phyloP scores from a whole-genome alignment of 2,113 vertebrate genomes.

The Ictalurus furcatus region DNA sequence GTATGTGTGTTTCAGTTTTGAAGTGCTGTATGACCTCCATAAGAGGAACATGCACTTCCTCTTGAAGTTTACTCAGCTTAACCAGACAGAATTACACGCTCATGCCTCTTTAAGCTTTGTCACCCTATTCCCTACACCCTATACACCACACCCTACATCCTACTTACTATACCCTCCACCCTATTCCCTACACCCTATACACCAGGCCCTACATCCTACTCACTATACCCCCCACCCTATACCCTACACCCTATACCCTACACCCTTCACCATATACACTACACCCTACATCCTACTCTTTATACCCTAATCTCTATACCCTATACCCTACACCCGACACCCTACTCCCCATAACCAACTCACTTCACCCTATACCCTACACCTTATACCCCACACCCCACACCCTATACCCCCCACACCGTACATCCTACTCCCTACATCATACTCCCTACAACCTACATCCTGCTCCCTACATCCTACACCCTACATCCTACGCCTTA shows the following conservation, averaged over 20 bases:
- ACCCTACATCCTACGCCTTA: neutral
- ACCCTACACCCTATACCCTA: neutral
- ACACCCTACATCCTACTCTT: too few species aligned
- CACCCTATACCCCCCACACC: too few species aligned
- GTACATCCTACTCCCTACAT: neutral
- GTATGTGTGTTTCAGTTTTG: neutral
- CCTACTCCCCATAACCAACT: too few species aligned
- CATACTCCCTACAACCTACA: neutral
- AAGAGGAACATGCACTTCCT: slow-evolving; percentile 20
- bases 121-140: neutral
- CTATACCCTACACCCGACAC: too few species aligned
- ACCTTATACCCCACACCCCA: too few species aligned
- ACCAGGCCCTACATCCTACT: neutral
- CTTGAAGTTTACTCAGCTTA: neutral
- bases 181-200: neutral
- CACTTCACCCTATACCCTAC: too few species aligned
- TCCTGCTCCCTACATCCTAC: too few species aligned
- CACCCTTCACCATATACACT: too few species aligned
- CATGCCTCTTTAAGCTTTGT: neutral
- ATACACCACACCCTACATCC: neutral
- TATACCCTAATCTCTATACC: too few species aligned
- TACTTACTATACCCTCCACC: neutral
- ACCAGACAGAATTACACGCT: neutral
- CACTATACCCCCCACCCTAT: too few species aligned
- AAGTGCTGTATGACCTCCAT: neutral